A percentile compares a stretch with the other conserved stretches of the same genome.
phyloP scores from a whole-genome alignment of 1,140 invertebrate species.

The Conus betulinus region DNA sequence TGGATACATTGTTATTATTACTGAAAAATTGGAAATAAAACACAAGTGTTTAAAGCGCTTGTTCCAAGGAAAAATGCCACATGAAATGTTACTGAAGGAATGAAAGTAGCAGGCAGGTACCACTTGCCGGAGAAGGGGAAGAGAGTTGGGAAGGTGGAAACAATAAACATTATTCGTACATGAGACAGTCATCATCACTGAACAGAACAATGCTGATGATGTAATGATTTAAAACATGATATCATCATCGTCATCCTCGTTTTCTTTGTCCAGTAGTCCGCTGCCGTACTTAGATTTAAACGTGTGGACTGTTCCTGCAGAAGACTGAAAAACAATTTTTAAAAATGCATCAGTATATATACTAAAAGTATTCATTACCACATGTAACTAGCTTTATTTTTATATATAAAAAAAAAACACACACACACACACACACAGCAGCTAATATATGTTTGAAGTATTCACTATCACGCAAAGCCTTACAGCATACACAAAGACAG shows the following conservation, averaged over 20 bases:
- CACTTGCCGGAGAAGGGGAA: not conserved
- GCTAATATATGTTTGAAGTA: no score
- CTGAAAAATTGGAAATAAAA: not conserved
- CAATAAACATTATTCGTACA: not conserved
- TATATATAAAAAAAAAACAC: not conserved
- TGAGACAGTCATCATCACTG: not conserved
- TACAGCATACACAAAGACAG: not conserved
- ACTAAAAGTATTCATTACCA: not conserved
- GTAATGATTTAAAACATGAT: conserved; percentile 17
- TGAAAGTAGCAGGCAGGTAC: not conserved
- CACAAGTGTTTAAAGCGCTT: not conserved
- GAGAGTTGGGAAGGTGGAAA: not conserved
- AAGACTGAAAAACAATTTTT: not conserved
- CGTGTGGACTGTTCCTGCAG: not conserved
- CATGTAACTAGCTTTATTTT: not conserved
- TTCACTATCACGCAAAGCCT: no score
- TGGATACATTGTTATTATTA: not conserved
- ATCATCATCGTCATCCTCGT: conserved; percentile 39
- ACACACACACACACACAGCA: not conserved
- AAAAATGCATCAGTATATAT: not conserved
- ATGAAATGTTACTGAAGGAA: not conserved
- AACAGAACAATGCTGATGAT: not conserved
- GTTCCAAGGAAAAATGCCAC: not conserved
- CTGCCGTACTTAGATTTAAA: conserved; percentile 13
- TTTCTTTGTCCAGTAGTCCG: not conserved